Base-by-base conservation (phyloP, 2,113 vertebrate species). In the Phalacrocorax carbo region DNA sequence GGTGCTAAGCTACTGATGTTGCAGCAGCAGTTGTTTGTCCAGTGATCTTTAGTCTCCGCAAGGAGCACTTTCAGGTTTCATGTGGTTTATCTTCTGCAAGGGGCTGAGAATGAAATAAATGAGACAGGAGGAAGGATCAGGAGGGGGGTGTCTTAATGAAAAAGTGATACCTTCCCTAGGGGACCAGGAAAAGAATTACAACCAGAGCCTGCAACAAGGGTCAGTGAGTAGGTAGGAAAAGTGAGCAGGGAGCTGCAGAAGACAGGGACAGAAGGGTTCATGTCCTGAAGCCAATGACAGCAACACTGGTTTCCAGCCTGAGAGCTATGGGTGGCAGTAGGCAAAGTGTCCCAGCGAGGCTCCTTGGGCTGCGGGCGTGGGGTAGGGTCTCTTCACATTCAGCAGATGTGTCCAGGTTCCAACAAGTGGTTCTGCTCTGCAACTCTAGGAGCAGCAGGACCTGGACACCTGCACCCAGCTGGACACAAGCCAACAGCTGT, bases 291-390 rank as follows among this genome's bases (percentile, higher is more conserved):
- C 6, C 49, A 77, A 15, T 12, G 12, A 51, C 15, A 46, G 11
- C 62, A 70, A 12, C 26, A 10, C 11, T 58, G 13, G 7, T 75
- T 78, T 32, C 77, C 38, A 75, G 15, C 20, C 18, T 2, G 2
- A 75, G 23, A 68, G 16, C n/a, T 89, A 4, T 13, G 22, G 11
- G 25, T 84, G 22, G 38, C 66, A 75, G 55, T 4, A 42, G 21
- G 34, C 38, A 51, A 16, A 70, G 38, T 23, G 83, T 68, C 26
- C 76, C 77, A 57, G 32, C 1, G 3, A 76, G 32, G 30, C 8
- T 80, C 34, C 23, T 72, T 46, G 27, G 40, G 32, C 29, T 58
- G 14, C 0, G 0, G 17, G 32, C 21, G 16, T 42, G 18, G 6
- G 6, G 13, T 82, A 57, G 26, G 22, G 15, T 65, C 30, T 68